A percentile compares a stretch with the other conserved stretches of the same genome.
These are phyloP conservation scores for Anas platyrhynchos DNA, from an alignment of 2,113 vertebrate species.

Conservation along the genomic window DNA sequence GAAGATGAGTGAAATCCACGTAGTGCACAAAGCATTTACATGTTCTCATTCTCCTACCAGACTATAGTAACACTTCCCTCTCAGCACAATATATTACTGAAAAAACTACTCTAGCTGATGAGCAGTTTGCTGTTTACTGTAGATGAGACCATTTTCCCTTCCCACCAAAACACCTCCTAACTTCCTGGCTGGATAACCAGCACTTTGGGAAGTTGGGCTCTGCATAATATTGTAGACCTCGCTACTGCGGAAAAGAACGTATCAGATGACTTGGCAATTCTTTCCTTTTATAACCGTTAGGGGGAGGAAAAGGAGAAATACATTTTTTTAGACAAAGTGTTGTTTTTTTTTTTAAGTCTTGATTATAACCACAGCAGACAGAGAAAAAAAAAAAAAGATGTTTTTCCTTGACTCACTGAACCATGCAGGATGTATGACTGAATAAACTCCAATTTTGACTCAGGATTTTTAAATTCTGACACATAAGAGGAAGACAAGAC, in stretches of 20 bases:
- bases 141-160: background rate
- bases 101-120: background rate
- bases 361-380: background rate
- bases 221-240: background rate
- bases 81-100: background rate
- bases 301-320: too few species aligned
- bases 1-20: background rate
- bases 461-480: background rate
- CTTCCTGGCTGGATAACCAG: background rate
- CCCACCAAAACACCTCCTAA: background rate
- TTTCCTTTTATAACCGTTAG: background rate
- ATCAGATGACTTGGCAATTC: background rate
- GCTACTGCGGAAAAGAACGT: background rate
- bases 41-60: background rate
- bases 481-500: background rate
- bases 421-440: background rate
- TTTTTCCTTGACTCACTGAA: background rate
- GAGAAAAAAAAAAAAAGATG: background rate
- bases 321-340: too few species aligned
- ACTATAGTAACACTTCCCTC: background rate
- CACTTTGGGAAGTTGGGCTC: background rate
- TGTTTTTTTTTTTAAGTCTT: background rate
- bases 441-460: background rate
- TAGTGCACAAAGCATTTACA: background rate
- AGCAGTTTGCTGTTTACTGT: background rate